These are phyloP conservation scores for Agapornis roseicollis DNA, from an alignment of 2,113 vertebrate species.

Conservation along the genomic window DNA sequence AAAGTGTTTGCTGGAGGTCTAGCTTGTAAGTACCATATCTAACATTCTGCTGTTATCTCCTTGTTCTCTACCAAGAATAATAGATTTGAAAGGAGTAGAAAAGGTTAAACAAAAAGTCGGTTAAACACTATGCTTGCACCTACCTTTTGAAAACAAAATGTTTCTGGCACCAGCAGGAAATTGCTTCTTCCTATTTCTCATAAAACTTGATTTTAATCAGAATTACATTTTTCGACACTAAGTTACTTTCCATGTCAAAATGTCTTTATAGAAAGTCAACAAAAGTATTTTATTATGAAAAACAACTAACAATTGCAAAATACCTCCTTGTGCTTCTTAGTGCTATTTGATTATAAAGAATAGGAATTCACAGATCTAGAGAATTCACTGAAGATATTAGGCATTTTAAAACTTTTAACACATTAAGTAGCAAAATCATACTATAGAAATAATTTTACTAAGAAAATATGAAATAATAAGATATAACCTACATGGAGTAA, in stretches of 20 bases:
- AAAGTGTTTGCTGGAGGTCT: neutral
- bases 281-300: neutral
- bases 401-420: neutral
- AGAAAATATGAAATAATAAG: accelerated
- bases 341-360: neutral
- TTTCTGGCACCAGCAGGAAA: neutral
- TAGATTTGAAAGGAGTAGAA: neutral
- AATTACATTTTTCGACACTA: neutral
- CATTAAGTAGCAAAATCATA: neutral
- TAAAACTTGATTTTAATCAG: neutral
- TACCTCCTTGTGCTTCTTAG: neutral
- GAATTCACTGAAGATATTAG: neutral
- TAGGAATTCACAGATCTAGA: neutral
- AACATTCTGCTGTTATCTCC: neutral
- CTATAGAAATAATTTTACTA: neutral
- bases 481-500: accelerated
- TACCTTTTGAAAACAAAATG: neutral
- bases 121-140: neutral
- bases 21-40: neutral
- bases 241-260: neutral
- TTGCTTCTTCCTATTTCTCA: neutral
- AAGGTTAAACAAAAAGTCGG: neutral
- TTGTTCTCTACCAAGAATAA: neutral
- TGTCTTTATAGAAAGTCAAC: neutral
- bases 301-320: neutral